Conservation (phyloP, 2,888 invertebrate species). For the Drosophila stalkeri region DNA sequence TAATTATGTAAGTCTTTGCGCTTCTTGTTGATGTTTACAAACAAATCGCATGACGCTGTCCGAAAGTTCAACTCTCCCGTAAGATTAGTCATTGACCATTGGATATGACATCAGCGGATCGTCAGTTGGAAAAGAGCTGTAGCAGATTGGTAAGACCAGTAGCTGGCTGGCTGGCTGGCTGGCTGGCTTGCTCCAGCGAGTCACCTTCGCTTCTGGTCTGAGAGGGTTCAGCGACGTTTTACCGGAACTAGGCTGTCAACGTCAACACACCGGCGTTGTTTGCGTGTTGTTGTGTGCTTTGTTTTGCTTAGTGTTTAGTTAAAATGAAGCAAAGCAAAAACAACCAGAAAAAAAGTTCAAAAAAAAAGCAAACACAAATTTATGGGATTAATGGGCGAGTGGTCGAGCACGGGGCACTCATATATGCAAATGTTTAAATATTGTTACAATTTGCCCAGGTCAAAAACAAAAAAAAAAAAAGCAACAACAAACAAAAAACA, state of each 20-base stretch:
- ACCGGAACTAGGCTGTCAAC: conserved; percentile 71
- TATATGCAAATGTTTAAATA: conserved; percentile 49
- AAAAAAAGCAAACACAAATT: conserved; percentile 60
- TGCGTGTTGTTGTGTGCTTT: conserved; percentile 51
- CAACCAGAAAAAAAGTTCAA: conserved; percentile 10
- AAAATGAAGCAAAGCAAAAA: conserved; percentile 21
- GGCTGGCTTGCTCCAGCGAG: conserved; percentile 25
- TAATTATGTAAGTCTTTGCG: conserved; percentile 18
- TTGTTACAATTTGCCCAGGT: conserved; percentile 57
- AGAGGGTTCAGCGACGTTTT: conserved; percentile 32
- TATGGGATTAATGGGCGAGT: conserved; percentile 64
- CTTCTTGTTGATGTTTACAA: conserved; percentile 15
- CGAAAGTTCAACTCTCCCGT: conserved; percentile 20
- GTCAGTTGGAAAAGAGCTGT: conserved; percentile 16
- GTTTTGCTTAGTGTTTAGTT: conserved; percentile 43
- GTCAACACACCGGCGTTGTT: conserved; percentile 37
- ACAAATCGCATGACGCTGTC: conserved; percentile 19
- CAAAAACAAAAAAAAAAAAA: conserved; percentile 7
- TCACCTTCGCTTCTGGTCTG: conserved; percentile 55
- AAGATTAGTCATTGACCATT: conserved; percentile 23
- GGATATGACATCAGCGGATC: conserved; percentile 68
- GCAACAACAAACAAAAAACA: not conserved
- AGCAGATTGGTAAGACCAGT: conserved; percentile 63
- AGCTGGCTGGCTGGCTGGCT: conserved; percentile 37
- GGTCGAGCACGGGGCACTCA: conserved; percentile 40